Evolutionary conservation across 1,140 invertebrate genomes (phyloP).

Genomic region (Teleogryllus occipitalis): DNA sequence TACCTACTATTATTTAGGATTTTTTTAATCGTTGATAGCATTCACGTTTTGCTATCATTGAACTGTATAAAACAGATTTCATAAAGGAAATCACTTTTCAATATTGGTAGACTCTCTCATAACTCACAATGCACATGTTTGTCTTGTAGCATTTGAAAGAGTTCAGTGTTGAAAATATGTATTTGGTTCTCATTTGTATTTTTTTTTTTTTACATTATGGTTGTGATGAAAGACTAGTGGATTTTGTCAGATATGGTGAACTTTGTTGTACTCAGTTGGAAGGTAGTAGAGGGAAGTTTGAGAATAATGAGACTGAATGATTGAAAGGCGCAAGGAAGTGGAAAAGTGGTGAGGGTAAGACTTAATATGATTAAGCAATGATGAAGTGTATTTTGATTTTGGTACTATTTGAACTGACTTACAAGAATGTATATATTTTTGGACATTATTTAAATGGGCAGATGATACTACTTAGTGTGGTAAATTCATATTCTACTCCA

Average conservation of each 20-base stretch:
- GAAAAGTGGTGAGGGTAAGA: neutral
- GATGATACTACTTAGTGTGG: neutral
- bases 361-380: neutral
- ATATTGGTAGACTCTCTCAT: neutral
- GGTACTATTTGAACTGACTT: constrained; percentile 1
- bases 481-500: neutral
- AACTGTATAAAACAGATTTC: neutral
- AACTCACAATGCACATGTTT: neutral
- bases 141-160: neutral
- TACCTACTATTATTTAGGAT: neutral
- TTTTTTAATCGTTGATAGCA: neutral
- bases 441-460: neutral
- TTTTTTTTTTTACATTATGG: neutral
- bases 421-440: constrained; percentile 6
- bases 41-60: neutral
- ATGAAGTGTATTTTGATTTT: neutral
- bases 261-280: neutral
- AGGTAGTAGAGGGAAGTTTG: neutral
- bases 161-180: neutral
- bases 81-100: neutral
- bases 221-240: constrained; percentile 1
- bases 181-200: neutral
- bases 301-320: neutral
- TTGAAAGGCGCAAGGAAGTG: neutral
- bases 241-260: neutral